Evolutionary conservation across 2,113 vertebrate genomes (phyloP).

Genomic region (Ptilorrhoa leucosticta): DNA sequence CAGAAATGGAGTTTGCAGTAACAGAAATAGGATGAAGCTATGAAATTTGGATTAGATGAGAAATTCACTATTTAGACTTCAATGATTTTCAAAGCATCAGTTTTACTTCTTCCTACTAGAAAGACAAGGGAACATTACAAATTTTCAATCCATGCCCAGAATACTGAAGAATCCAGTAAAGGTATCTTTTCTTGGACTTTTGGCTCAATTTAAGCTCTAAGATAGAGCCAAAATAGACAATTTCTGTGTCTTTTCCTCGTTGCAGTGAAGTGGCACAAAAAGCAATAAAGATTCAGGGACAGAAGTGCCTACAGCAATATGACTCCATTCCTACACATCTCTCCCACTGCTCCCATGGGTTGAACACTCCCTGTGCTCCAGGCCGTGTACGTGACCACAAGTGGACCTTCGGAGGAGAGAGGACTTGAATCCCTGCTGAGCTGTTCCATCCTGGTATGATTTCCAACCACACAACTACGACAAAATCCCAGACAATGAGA

Average conservation of each 20-base stretch:
- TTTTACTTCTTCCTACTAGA: not conserved
- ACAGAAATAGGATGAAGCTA: not conserved
- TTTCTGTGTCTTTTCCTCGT: not conserved
- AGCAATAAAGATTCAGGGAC: not conserved
- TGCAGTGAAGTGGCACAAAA: not conserved
- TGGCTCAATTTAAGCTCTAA: not conserved
- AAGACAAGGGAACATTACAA: not conserved
- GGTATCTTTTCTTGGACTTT: not conserved
- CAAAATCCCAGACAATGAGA: constrained; percentile 13
- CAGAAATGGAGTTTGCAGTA: not conserved
- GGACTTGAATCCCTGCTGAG: not conserved
- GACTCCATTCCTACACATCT: not conserved
- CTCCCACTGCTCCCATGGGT: not conserved
- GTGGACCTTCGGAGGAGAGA: not conserved
- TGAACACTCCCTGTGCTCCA: not conserved
- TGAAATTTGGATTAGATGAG: not conserved
- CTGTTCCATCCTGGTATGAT: not conserved
- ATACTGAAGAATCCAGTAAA: not conserved
- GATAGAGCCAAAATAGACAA: not conserved
- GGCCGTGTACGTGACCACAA: not conserved
- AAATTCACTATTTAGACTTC: not conserved
- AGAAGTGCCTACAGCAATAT: not conserved
- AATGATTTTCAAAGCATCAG: not conserved
- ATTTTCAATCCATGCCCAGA: not conserved
- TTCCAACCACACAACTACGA: not conserved